phyloP scores from a whole-genome alignment of 1,140 invertebrate genomes.

The Lepidurus packardi region DNA sequence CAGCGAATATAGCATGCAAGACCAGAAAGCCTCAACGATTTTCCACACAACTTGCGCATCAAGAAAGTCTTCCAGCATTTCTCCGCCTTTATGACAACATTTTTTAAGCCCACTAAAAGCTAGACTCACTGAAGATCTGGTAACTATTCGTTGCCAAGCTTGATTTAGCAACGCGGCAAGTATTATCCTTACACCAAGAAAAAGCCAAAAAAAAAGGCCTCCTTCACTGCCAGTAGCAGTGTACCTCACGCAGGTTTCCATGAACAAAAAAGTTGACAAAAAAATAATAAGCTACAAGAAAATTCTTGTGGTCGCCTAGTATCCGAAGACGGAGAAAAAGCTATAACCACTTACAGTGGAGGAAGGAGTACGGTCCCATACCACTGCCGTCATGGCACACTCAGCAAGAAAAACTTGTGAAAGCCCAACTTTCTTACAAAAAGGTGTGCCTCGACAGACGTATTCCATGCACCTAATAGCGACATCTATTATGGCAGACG shows the following conservation, averaged over 20 bases:
- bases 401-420: too few relatives aligned
- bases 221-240: background rate
- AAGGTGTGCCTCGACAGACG: too few relatives aligned
- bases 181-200: background rate
- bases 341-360: too few relatives aligned
- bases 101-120: background rate
- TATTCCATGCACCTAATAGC: too few relatives aligned
- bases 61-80: background rate
- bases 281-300: background rate
- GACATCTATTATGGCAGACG: too few relatives aligned
- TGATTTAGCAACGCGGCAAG: background rate
- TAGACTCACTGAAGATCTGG: background rate
- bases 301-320: background rate
- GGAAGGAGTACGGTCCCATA: too few relatives aligned
- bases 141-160: background rate
- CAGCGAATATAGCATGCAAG: background rate
- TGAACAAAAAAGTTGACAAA: background rate
- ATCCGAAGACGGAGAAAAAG: background rate
- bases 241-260: background rate
- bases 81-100: background rate
- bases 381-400: too few relatives aligned
- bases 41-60: background rate
- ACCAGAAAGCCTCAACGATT: background rate
- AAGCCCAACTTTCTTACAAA: too few relatives aligned
- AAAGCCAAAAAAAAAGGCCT: background rate